These are phyloP conservation scores for Dendroctonus valens DNA, from an alignment of 1,140 invertebrate genomes.

Conservation along the genomic window DNA sequence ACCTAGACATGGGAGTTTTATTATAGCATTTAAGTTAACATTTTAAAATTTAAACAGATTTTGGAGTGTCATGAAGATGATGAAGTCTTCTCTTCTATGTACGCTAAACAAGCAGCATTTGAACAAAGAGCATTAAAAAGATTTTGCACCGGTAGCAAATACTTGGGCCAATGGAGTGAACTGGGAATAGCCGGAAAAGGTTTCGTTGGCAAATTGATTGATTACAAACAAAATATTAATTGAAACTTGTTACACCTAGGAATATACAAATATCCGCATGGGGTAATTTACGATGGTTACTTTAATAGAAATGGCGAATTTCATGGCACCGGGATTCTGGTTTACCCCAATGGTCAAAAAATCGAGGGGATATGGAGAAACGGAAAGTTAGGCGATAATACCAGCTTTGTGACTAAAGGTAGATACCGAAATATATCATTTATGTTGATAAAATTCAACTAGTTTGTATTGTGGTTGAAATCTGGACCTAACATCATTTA, in stretches of 20 bases:
- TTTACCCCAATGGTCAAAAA: conserved; percentile 52
- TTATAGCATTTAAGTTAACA: not conserved
- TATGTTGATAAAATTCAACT: too few relatives aligned
- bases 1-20: too few relatives aligned
- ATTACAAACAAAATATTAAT: not conserved
- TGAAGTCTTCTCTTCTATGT: conserved; percentile 9
- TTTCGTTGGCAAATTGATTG: not conserved
- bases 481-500: too few relatives aligned
- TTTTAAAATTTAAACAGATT: not conserved
- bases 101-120: not conserved
- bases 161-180: conserved; percentile 55
- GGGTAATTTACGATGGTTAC: conserved; percentile 54
- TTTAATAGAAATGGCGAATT: conserved; percentile 55
- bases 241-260: not conserved
- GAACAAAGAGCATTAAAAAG: conserved; percentile 8
- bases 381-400: conserved; percentile 45
- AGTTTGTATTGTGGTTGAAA: too few relatives aligned
- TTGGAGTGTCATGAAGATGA: conserved; percentile 11
- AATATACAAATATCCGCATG: conserved; percentile 42
- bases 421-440: not conserved
- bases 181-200: conserved; percentile 56
- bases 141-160: conserved; percentile 56
- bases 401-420: conserved; percentile 13
- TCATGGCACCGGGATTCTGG: conserved; percentile 55
- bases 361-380: conserved; percentile 53